Percentiles rank a stretch among this genome's conserved stretches.
Conservation (phyloP, 2,888 invertebrate genomes). For the Copidosoma aretas region DNA sequence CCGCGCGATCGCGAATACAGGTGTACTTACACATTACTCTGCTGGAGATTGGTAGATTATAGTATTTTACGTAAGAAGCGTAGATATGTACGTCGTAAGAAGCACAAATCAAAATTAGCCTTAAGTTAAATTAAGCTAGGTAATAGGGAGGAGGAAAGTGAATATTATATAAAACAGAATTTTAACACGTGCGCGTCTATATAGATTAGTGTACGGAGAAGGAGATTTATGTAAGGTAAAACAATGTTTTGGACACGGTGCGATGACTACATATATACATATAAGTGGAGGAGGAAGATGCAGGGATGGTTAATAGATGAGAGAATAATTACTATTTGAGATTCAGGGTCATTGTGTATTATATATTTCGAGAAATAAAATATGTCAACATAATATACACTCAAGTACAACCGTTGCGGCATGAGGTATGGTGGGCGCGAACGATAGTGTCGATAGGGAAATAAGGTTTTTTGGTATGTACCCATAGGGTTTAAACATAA, state of each 20-base stretch:
- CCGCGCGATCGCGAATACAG: too few relatives aligned
- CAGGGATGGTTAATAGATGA: too few relatives aligned
- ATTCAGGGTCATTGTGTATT: slow-evolving; percentile 36
- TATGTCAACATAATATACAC: background rate
- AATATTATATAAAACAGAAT: slow-evolving; percentile 29
- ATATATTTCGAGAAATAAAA: slow-evolving; percentile 16
- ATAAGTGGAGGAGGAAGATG: too few relatives aligned
- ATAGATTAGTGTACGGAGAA: background rate
- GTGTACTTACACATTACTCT: background rate
- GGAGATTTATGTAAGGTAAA: slow-evolving; percentile 14
- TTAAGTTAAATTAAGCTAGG: slow-evolving; percentile 25
- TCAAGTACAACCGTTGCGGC: slow-evolving; percentile 37
- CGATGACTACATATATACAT: background rate
- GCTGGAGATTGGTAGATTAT: background rate
- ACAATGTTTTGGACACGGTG: slow-evolving; percentile 22
- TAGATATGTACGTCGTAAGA: slow-evolving; percentile 31
- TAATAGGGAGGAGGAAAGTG: slow-evolving; percentile 6
- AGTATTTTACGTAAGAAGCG: slow-evolving; percentile 29
- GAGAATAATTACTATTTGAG: slow-evolving; percentile 4
- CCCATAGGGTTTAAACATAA: slow-evolving; percentile 20
- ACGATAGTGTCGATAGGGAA: slow-evolving; percentile 32
- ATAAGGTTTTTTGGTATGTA: slow-evolving; percentile 32
- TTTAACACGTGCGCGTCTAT: slow-evolving; percentile 2
- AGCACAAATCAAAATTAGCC: slow-evolving; percentile 43
- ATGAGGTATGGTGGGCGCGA: background rate